Conservation (phyloP, 2,888 invertebrate genomes). For the Oxyscelio sp. region DNA sequence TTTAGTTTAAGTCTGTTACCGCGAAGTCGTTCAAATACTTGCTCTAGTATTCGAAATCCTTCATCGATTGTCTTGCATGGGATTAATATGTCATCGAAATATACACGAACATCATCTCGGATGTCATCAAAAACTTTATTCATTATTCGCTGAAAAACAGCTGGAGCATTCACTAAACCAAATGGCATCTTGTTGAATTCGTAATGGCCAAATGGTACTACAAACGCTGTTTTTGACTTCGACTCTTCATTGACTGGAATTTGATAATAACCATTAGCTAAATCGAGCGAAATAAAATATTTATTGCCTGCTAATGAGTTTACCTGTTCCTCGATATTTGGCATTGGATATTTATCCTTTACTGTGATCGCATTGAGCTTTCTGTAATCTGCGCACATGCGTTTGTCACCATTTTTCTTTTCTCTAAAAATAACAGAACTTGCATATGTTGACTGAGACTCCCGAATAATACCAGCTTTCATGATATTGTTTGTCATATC, state of each 20-base stretch:
- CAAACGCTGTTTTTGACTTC: constrained; percentile 70
- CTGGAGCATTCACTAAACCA: constrained; percentile 12
- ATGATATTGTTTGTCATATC: not conserved
- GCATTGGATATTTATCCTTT: constrained; percentile 82
- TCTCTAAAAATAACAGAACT: constrained; percentile 79
- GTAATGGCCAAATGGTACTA: not conserved
- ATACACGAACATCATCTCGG: not conserved
- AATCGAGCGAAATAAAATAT: constrained; percentile 81
- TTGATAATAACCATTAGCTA: constrained; percentile 77
- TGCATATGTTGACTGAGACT: constrained; percentile 63
- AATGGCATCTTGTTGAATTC: constrained; percentile 1
- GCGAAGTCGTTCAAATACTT: not conserved
- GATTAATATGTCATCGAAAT: constrained; percentile 37
- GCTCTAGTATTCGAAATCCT: not conserved
- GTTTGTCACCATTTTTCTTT: constrained; percentile 72
- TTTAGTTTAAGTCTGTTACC: not conserved
- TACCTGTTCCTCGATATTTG: constrained; percentile 69
- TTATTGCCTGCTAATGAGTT: constrained; percentile 81
- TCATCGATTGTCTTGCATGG: constrained; percentile 1
- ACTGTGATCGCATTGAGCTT: constrained; percentile 79
- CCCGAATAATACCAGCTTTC: not conserved
- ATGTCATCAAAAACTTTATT: constrained; percentile 62
- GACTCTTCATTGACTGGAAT: too few relatives aligned
- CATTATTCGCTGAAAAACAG: constrained; percentile 60
- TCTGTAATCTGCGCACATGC: constrained; percentile 79